These are phyloP conservation scores for Holacanthus passer DNA, from an alignment of 2,113 vertebrate genomes.

Conservation along the genomic window DNA sequence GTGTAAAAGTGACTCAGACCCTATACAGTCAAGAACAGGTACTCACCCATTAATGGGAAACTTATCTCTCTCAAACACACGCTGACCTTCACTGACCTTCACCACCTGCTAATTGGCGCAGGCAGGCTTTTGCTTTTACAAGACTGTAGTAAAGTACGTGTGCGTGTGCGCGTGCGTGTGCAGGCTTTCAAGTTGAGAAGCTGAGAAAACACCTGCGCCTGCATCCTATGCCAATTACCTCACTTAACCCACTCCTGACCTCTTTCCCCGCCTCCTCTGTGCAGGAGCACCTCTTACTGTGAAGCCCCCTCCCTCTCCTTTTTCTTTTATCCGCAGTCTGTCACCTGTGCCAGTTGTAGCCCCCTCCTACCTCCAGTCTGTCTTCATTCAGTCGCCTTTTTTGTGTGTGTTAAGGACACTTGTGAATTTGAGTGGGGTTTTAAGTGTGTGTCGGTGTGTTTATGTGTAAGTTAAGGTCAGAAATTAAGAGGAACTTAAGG, in stretches of 20 bases:
- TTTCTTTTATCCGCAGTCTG: constrained; percentile 32
- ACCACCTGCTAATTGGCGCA: constrained; percentile 71
- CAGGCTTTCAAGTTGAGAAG: constrained; percentile 54
- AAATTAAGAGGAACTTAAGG: constrained; percentile 5
- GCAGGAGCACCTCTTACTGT: constrained; percentile 47
- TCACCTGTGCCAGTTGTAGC: constrained; percentile 19
- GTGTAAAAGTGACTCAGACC: constrained; percentile 44
- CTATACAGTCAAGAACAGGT: constrained; percentile 60
- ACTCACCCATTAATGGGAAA: constrained; percentile 73
- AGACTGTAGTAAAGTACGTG: constrained; percentile 49
- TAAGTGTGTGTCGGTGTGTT: not conserved
- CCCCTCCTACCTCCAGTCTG: constrained; percentile 11
- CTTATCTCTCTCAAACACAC: constrained; percentile 79
- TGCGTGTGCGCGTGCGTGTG: constrained; percentile 9
- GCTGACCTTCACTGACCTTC: constrained; percentile 72
- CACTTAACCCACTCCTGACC: constrained; percentile 69
- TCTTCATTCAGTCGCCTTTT: constrained; percentile 11
- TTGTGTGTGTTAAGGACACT: constrained; percentile 8
- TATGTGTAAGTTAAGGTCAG: not conserved
- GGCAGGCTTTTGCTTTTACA: constrained; percentile 58
- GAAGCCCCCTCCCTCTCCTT: constrained; percentile 27
- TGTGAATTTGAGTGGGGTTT: not conserved
- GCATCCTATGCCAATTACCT: constrained; percentile 73
- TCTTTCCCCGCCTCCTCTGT: constrained; percentile 38
- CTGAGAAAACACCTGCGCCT: constrained; percentile 63